Evolutionary conservation across 2,888 invertebrate genomes (phyloP), one percentile per base, ranked within the genome.

Genomic region (Tetragonisca angustula): DNA sequence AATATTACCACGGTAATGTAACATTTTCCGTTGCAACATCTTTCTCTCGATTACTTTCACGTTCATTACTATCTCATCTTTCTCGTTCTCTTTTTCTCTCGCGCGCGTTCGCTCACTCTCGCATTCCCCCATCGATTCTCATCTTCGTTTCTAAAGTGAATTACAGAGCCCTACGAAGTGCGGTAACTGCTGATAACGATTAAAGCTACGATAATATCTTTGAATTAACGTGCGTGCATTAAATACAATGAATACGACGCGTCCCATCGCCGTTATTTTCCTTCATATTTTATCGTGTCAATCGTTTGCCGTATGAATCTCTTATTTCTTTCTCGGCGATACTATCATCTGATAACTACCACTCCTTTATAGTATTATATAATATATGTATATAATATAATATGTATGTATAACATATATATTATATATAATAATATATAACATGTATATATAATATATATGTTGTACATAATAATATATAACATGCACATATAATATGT

Each of bases 151-250:
- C 90, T 92, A 92, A 56, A 90, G 92, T 93, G 92, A 93, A 90
- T 92, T 93, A 92, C 91, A 91, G 93, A 93, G 90, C 88, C 90
- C 94, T 94, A 94, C 92, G 86, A 93, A 91, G 94, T 94, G 94
- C 94, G 91, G 90, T 93, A 92, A 94, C 92, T 92, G 93, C 90
- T 86, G 91, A 90, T 94, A 94, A 93, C 93, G 91, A 93, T 94
- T 93, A 93, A 94, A 93, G 93, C 93, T 94, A 94, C 93, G 92
- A 92, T 93, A 93, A 92, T 93, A 92, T 90, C 67, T 87, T 93
- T 93, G 92, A 93, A 93, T 93, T 89, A 93, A 93, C 91, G 92
- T 92, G 93, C 91, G 93, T 93, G 93, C 91, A 91, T 91, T 91
- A 92, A 91, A 87, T 94, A 92, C 87, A 90, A 91, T 90, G 90